A percentile compares a stretch with the other conserved stretches of the same genome.
phyloP scores from a whole-genome alignment of 2,113 vertebrate genomes.

The Thryonomys swinderianus region DNA sequence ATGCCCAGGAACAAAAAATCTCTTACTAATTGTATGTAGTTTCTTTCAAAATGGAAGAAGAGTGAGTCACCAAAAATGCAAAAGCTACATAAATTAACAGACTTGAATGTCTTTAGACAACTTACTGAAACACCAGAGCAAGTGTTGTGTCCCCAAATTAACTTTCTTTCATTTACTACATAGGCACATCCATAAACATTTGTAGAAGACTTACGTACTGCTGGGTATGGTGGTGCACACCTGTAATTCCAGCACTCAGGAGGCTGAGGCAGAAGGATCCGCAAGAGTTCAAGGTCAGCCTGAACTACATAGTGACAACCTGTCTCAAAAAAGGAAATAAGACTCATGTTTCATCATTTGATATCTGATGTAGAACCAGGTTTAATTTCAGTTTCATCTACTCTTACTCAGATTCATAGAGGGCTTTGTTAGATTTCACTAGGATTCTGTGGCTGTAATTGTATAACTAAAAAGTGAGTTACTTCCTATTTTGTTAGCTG shows the following conservation, averaged over 20 bases:
- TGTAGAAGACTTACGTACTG: not conserved
- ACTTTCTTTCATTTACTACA: conserved; percentile 3
- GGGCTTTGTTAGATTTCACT: conserved; percentile 27
- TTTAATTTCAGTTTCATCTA: not conserved
- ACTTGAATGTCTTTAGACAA: conserved; percentile 26
- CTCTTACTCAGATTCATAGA: conserved; percentile 39
- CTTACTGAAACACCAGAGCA: conserved; percentile 16
- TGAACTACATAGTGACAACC: not conserved
- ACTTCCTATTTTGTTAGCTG: conserved; percentile 39
- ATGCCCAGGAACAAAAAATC: conserved; percentile 12
- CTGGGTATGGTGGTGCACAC: not conserved
- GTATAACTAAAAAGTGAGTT: conserved; percentile 55
- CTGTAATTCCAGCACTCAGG: not conserved
- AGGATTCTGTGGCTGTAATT: conserved; percentile 35
- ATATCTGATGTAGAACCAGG: conserved; percentile 31
- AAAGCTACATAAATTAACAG: conserved; percentile 49
- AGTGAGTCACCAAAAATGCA: conserved; percentile 38
- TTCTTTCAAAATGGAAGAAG: conserved; percentile 47
- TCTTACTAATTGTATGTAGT: conserved; percentile 50
- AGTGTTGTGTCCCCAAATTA: conserved; percentile 9
- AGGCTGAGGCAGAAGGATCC: not conserved
- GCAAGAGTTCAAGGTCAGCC: not conserved
- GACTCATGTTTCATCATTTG: conserved; percentile 18
- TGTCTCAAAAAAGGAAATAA: not conserved
- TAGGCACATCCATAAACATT: conserved; percentile 26